These are phyloP conservation scores for Strigops habroptila DNA, from an alignment of 2,113 vertebrate genomes.

Conservation along the genomic window DNA sequence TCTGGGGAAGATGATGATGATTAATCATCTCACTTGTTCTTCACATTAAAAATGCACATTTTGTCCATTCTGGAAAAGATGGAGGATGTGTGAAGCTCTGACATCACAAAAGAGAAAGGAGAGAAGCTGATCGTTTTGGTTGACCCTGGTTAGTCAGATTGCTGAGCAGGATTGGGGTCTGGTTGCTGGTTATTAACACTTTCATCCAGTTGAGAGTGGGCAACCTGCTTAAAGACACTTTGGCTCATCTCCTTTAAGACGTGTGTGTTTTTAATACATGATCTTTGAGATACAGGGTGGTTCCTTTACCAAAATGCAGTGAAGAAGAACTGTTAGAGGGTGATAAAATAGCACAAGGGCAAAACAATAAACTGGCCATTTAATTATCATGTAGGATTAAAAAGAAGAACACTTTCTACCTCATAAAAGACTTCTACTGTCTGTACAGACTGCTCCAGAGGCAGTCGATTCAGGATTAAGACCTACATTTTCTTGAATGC, in stretches of 20 bases:
- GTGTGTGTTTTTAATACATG: not conserved
- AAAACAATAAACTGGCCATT: not conserved
- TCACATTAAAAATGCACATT: slow-evolving; percentile 9
- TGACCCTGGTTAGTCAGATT: not conserved
- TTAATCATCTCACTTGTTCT: slow-evolving; percentile 57
- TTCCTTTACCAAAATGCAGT: not conserved
- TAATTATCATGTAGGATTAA: not conserved
- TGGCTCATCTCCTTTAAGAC: not conserved
- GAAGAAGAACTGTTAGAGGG: not conserved
- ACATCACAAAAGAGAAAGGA: not conserved
- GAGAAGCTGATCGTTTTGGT: not conserved
- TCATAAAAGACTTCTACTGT: not conserved
- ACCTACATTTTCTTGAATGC: not conserved
- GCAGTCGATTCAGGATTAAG: not conserved
- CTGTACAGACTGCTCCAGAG: not conserved
- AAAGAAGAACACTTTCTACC: not conserved
- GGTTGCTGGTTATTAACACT: not conserved
- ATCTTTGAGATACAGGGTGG: not conserved
- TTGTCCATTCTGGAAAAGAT: slow-evolving; percentile 8
- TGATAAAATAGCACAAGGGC: not conserved
- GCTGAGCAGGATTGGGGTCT: not conserved
- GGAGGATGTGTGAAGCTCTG: not conserved
- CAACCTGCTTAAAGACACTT: not conserved
- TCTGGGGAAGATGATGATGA: not conserved
- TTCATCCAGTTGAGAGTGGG: not conserved